These are phyloP conservation scores for Porites lobata DNA, from an alignment of 92 coral and sea anemone genomes.

Conservation along the genomic window DNA sequence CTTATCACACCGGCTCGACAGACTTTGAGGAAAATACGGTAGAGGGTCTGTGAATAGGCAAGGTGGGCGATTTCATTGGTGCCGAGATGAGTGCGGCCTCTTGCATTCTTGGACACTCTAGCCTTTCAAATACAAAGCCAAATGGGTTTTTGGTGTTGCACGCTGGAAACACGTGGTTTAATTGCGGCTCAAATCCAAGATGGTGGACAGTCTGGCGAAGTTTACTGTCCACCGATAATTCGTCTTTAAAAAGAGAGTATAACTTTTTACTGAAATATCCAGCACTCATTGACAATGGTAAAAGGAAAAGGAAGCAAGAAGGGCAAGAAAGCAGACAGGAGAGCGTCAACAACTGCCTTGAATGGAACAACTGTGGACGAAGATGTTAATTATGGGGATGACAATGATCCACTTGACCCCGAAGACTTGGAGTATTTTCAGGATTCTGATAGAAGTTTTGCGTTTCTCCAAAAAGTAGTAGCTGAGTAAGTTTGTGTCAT, in stretches of 20 bases:
- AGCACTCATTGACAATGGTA: not conserved
- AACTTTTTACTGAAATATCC: not conserved
- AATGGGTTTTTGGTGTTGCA: no score
- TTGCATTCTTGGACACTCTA: not conserved
- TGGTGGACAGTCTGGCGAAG: not conserved
- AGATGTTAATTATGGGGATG: not conserved
- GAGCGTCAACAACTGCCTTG: not conserved
- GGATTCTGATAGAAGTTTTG: constrained; percentile 53
- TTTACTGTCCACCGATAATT: not conserved
- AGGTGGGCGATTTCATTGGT: no score
- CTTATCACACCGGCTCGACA: no score
- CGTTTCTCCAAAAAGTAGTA: constrained; percentile 38
- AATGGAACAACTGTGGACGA: not conserved
- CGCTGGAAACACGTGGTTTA: constrained; percentile 35
- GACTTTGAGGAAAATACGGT: no score
- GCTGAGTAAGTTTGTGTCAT: constrained; percentile 27
- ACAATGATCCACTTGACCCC: constrained; percentile 5
- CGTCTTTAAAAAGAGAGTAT: not conserved
- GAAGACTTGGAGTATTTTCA: constrained; percentile 74
- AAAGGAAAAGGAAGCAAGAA: constrained; percentile 17
- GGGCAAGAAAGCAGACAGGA: not conserved
- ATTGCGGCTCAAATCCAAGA: constrained; percentile 29
- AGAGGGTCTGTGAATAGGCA: no score
- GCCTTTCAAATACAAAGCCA: not conserved
- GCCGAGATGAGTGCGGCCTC: no score